Base-by-base conservation (phyloP, 2,888 invertebrate species). In the Orthosia cruda region DNA sequence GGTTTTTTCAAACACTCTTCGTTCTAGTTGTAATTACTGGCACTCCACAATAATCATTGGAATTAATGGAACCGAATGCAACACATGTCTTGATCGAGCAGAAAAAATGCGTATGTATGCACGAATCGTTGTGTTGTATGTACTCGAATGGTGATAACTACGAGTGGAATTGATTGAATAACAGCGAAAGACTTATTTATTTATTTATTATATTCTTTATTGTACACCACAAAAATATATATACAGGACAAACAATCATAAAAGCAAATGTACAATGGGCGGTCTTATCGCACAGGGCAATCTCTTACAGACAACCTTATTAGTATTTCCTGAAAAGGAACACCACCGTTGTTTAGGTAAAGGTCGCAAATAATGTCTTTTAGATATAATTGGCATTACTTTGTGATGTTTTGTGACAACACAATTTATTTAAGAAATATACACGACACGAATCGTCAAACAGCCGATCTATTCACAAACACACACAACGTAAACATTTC, bases 61-160 rank as follows among this genome's bases (percentile, higher is more conserved):
- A 75, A 76, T 74, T 78, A 77, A 81, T 73, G 75, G 71, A 81
- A 78, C 73, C 72, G 70, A 78, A 70, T 78, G 76, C 81, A 84
- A 71, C 81, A 79, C 69, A 81, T 83, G 81, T 81, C 81, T 73
- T 54, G 63, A 15, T 45, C 23, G 11, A 75, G 54, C 61, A 62
- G 70, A 59, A 73, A 83, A 83, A 83, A 71, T 13, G 23, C 26
- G 50, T 65, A 32, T 59, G 57, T 52, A 70, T 68, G 57, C 77
- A 73, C 62, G 67, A 73, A 80, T 66, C 73, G 54, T 61, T 71
- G 55, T 76, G 72, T 71, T 65, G 40, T 65, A 67, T 49, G 47
- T 65, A 68, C 57, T 54, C 52, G 32, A 80, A 63, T 70, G 20
- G 20, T 70, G 67, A 74, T 66, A 66, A 80, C n/a, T 58, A 54